These are phyloP conservation scores for Cheilosia pagana DNA, from an alignment of 2,888 invertebrate species.

Conservation along the genomic window DNA sequence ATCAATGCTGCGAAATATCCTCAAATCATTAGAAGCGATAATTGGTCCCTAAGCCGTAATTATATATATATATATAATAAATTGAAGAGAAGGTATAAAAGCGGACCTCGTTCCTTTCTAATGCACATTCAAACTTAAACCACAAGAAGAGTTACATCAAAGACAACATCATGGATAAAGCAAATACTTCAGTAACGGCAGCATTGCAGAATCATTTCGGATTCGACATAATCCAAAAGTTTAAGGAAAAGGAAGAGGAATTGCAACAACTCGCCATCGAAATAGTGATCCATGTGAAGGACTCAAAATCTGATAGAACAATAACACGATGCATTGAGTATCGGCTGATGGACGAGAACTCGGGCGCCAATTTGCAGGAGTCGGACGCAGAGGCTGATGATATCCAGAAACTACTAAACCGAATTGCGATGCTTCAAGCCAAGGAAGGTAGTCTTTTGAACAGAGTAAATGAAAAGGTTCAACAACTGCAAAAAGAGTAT, in stretches of 20 bases:
- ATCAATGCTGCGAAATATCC: neutral
- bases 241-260: constrained; percentile 15
- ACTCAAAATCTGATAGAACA: neutral
- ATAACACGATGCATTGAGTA: neutral
- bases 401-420: constrained; percentile 6
- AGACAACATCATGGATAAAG: neutral
- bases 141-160: neutral
- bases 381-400: neutral
- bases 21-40: too few species aligned
- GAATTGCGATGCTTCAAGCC: constrained; percentile 5
- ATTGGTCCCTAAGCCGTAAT: too few species aligned
- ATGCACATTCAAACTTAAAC: neutral
- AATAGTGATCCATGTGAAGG: constrained; percentile 21
- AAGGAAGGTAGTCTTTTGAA: neutral
- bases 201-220: neutral
- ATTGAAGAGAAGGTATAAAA: too few species aligned
- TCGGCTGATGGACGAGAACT: neutral
- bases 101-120: neutral
- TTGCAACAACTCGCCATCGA: constrained; percentile 7
- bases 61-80: too few species aligned
- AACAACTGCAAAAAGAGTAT: constrained; percentile 15
- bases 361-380: neutral
- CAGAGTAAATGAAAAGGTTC: neutral
- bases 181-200: neutral
- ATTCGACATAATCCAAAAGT: constrained; percentile 1